These are phyloP conservation scores for Xenus cinereus DNA, from an alignment of 2,113 vertebrate species.

Conservation along the genomic window DNA sequence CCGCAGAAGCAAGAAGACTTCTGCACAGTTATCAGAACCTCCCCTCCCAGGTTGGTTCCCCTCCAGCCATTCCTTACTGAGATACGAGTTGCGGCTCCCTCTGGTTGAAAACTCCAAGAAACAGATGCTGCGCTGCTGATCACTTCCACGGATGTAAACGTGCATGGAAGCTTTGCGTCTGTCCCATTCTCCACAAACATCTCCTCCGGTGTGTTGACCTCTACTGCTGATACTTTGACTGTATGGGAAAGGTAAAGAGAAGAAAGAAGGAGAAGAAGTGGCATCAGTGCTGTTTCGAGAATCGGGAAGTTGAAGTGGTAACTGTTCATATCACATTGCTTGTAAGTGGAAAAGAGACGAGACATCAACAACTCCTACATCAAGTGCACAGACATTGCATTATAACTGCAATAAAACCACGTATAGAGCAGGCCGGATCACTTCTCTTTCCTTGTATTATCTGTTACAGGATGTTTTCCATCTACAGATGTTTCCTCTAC, in stretches of 20 bases:
- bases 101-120: conserved; percentile 84
- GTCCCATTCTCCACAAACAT: conserved; percentile 89
- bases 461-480: conserved; percentile 19
- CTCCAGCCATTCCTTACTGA: conserved; percentile 68
- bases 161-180: conserved; percentile 81
- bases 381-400: neutral
- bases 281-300: neutral
- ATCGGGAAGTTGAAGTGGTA: neutral
- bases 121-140: conserved; percentile 78
- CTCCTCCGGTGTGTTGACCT: conserved; percentile 80
- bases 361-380: neutral
- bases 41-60: neutral
- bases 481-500: conserved; percentile 42
- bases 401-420: neutral
- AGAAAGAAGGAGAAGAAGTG: neutral
- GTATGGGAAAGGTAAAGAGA: conserved; percentile 1
- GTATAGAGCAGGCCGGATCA: neutral
- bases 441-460: conserved; percentile 28
- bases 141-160: conserved; percentile 81
- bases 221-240: conserved; percentile 72
- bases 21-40: neutral
- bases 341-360: neutral
- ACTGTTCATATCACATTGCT: neutral
- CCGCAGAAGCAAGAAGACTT: neutral
- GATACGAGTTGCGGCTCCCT: conserved; percentile 63